Evolutionary conservation across 2,888 invertebrate species (phyloP), one percentile per base, ranked within the genome.

Genomic region (Ophioninae sp.): DNA sequence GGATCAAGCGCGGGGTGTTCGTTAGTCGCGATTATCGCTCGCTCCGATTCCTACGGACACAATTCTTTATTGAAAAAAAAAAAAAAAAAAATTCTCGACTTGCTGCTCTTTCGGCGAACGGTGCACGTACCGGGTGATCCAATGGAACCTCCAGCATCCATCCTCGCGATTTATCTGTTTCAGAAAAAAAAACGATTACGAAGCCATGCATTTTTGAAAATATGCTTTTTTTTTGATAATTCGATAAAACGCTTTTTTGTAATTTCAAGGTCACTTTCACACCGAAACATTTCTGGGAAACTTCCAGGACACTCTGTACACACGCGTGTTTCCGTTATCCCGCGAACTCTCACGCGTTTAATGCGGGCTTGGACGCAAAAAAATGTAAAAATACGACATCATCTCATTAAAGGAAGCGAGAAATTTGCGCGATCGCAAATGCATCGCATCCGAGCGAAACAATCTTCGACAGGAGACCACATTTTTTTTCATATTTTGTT

Each of bases 371-470:
- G 30, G 41, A 68, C 37, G 23, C 17, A 10, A 44, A 63, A 51
- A 23, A 44, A 39, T 61, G 17, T 23, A 20, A 39, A 17, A 67
- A 64, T 44, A 22, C 83, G 79, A 85, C 83, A 82, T 81, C 86
- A 87, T 85, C 87, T 88, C 89, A 88, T 89, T 88, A 89, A 88
- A 88, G 86, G 86, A 87, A 86, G 86, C 88, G 87, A 63, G 22
- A 87, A 85, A 81, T 67, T 30, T 86, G 87, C 86, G 82, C 73
- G 82, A 84, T 84, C 74, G 75, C 44, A 73, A 51, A 74, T 81
- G 84, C 84, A 80, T 84, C 81, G 80, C 81, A 79, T 30, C 30
- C 83, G 69, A 74, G 67, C 69, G 72, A 30, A 30, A 30, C 30
- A 30, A 30, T 30, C 3, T 30, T 2, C 30, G 30, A 30, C 30